Evolutionary conservation across 2,797 vertebrate genomes (phyloP).

Genomic region (Ispidina picta): DNA sequence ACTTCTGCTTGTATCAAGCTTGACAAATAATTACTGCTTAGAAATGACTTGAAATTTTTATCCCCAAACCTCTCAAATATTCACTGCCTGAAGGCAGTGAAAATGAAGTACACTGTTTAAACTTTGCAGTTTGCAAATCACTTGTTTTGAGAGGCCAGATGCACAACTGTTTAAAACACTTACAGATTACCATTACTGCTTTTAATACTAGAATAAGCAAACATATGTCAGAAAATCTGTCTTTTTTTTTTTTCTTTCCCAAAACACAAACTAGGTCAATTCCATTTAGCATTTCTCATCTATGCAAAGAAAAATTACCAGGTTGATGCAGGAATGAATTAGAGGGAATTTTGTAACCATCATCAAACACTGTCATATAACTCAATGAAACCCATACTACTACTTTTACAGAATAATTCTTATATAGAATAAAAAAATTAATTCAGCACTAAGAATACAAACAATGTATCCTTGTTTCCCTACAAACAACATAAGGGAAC

Average conservation of each 20-base stretch:
- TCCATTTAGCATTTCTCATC: neutral
- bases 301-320: neutral
- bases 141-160: neutral
- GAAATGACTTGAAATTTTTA: neutral
- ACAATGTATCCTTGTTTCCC: neutral
- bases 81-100: neutral
- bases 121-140: neutral
- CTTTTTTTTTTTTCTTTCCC: neutral
- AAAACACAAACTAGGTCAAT: constrained; percentile 18
- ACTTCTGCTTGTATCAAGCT: neutral
- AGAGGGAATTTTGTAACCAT: neutral
- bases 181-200: neutral
- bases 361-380: neutral
- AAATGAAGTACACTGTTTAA: neutral
- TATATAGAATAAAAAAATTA: neutral
- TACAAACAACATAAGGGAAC: neutral
- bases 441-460: neutral
- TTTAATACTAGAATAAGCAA: constrained; percentile 22
- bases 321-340: neutral
- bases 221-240: constrained; percentile 19
- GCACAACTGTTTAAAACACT: neutral
- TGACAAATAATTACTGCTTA: neutral
- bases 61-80: neutral
- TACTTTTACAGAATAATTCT: neutral
- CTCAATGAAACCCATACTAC: accelerated